phyloP scores from a whole-genome alignment of 2,888 invertebrate genomes.

The Loripinus fragilis region DNA sequence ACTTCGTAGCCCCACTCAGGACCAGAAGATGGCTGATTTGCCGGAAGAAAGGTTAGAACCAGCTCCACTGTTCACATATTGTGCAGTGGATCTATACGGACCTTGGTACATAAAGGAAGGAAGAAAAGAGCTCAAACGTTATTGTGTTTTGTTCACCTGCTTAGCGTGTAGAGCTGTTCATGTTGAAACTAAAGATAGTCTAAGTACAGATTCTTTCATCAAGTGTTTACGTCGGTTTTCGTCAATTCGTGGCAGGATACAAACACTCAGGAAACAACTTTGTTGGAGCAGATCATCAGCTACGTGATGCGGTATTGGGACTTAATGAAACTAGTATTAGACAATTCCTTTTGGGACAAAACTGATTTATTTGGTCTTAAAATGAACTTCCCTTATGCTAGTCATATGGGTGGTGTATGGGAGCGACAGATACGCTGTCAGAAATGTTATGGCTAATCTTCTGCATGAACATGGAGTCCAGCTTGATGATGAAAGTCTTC shows the following conservation, averaged over 20 bases:
- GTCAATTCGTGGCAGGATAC: conserved; percentile 56
- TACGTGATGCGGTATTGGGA: conserved; percentile 11
- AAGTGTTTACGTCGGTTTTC: conserved; percentile 60
- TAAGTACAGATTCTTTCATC: conserved; percentile 63
- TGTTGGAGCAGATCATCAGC: conserved; percentile 57
- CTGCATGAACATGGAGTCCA: conserved; percentile 36
- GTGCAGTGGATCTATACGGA: conserved; percentile 80
- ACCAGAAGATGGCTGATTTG: conserved; percentile 78
- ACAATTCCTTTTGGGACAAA: conserved; percentile 8
- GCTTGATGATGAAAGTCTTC: conserved; percentile 47
- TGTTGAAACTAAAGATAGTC: conserved; percentile 61
- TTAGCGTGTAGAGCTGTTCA: conserved; percentile 74
- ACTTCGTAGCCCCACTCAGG: conserved; percentile 48
- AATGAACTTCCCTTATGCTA: conserved; percentile 63
- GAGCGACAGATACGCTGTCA: conserved; percentile 65
- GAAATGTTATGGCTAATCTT: conserved; percentile 49
- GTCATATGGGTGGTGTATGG: conserved; percentile 70
- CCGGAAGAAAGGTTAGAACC: conserved; percentile 72
- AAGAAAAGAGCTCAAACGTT: conserved; percentile 71
- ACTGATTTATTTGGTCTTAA: conserved; percentile 29
- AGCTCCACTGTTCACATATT: conserved; percentile 71
- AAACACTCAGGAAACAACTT: conserved; percentile 65
- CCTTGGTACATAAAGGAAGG: conserved; percentile 71
- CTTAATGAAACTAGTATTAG: conserved; percentile 12
- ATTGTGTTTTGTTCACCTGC: conserved; percentile 77